Base-by-base conservation (phyloP, 35 echinoderm and acorn worm genomes). In the Ptychodera flava region DNA sequence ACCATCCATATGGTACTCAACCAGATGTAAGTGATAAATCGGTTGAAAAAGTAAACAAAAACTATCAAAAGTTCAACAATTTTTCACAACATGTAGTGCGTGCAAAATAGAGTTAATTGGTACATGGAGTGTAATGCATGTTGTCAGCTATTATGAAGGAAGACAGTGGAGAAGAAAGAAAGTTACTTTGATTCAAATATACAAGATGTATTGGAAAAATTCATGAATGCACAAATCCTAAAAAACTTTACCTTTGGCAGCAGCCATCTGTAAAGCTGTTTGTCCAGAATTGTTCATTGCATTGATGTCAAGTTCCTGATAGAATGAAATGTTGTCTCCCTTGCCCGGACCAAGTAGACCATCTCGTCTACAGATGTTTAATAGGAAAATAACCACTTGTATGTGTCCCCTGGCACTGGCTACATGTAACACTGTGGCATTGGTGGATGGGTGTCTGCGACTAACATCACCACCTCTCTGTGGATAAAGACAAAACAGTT, bases 381-480 rank as follows among this genome's bases (percentile, higher is more conserved):
- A 88, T 28, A 99, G 86, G 37, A 92, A 94, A 1, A 81, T 79
- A 16, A 93, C 92, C 32, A 99, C 90, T 31, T 92, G 84, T 33
- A 86, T 81, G 2, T 92, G 80, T 0, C 96, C 96, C 83, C 96
- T 92, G 31, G 96, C 91, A 85, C 92, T 92, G 28, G 96, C 90
- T 14, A 99, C 85, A 36, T 99, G 96, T 15, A 99, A 91, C n/a
- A 92, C 87, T 28, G 93, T 99, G 35, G 96, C 94, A 33, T 80
- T 77, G 31, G 96, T 99, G n/a, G 85, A 87, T 34, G 90, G 88
- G 82, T 99, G 96, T 38, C 87, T 77, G 33, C 91, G 89, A 34
- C 80, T 92, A 15, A 99, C 85, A 86, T 99, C 96, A 30, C 92
- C 96, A 45, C 93, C 93, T 88, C 89, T 90, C 96, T 99, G 80